Evolutionary conservation across 2,113 vertebrate species (phyloP).

Genomic region (Pandion haliaetus): DNA sequence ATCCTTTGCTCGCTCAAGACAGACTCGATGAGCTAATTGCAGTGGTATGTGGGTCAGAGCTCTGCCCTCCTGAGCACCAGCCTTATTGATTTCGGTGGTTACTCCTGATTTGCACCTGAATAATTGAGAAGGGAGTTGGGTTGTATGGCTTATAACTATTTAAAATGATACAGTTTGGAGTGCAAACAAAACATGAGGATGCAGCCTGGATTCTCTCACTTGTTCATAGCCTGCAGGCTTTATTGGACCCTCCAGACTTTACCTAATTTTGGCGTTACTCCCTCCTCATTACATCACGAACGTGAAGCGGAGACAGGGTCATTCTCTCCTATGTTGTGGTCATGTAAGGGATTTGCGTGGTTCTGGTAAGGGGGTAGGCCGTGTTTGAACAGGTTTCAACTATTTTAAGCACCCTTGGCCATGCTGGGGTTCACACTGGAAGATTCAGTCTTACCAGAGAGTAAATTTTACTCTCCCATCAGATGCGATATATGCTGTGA

Average conservation of each 20-base stretch:
- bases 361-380: neutral
- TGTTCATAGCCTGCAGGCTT: slow-evolving; percentile 21
- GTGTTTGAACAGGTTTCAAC: neutral
- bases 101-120: neutral
- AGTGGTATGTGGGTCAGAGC: slow-evolving; percentile 5
- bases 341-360: neutral
- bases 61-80: neutral
- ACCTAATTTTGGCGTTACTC: slow-evolving; percentile 70
- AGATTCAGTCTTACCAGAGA: neutral
- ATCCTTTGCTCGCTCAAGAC: neutral
- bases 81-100: neutral
- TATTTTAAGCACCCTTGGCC: neutral
- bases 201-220: neutral
- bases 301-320: slow-evolving; percentile 36
- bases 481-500: neutral
- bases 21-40: neutral
- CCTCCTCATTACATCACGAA: slow-evolving; percentile 57
- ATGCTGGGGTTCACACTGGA: neutral
- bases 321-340: neutral
- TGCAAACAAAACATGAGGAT: neutral
- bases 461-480: neutral
- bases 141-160: neutral
- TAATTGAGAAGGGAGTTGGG: neutral
- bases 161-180: neutral
- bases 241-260: slow-evolving; percentile 65